Percentiles rank a stretch among this genome's conserved stretches.
Evolutionary conservation across 2,113 vertebrate genomes (phyloP).

Genomic region (Ranitomeya imitator): DNA sequence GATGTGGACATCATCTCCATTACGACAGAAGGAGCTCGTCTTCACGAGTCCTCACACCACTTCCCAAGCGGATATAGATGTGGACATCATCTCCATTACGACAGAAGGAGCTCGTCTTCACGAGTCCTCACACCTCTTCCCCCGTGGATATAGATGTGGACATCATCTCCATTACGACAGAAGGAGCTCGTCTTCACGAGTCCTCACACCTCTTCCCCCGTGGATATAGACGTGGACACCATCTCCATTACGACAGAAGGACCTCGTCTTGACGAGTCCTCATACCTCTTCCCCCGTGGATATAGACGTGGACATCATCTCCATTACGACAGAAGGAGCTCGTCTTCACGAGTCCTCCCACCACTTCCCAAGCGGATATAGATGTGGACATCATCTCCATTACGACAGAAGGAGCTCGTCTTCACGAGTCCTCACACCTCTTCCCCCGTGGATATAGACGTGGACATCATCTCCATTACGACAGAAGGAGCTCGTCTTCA

Average conservation of each 20-base stretch:
- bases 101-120: neutral
- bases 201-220: neutral
- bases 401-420: neutral
- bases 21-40: neutral
- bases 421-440: neutral
- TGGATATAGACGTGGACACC: neutral
- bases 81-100: no score
- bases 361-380: neutral
- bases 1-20: neutral
- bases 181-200: neutral
- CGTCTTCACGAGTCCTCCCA: neutral
- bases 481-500: neutral
- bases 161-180: neutral
- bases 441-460: neutral
- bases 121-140: neutral
- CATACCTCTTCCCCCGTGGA: neutral
- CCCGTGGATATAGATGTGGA: neutral
- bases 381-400: neutral
- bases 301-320: neutral
- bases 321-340: neutral
- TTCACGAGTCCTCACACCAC: neutral
- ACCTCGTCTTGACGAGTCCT: neutral
- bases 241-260: neutral
- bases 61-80: neutral
- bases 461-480: neutral